A percentile compares a stretch with the other conserved stretches of the same genome.
Evolutionary conservation across 2,888 invertebrate genomes (phyloP).

Genomic region (Microplitis manilae): DNA sequence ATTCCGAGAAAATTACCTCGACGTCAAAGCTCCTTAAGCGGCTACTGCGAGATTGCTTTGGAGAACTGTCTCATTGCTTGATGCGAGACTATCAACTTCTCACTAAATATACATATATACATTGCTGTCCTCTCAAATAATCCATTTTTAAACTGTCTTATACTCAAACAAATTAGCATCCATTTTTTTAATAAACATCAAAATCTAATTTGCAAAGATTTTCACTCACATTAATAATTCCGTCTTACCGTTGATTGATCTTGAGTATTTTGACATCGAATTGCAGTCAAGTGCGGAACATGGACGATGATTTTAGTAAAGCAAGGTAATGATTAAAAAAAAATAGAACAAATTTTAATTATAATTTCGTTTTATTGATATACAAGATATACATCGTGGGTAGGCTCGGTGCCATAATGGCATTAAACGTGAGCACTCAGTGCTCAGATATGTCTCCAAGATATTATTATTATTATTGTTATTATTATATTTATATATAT

Average conservation of each 20-base stretch:
- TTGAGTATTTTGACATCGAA: too few species aligned
- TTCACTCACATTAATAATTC: too few species aligned
- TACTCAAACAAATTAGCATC: too few species aligned
- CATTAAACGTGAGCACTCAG: slow-evolving; percentile 50
- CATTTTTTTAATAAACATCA: too few species aligned
- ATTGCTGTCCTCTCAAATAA: too few species aligned
- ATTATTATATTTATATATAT: slow-evolving; percentile 25
- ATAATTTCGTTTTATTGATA: slow-evolving; percentile 64
- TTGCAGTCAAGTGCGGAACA: too few species aligned
- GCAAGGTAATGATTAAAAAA: not conserved
- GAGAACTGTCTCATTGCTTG: slow-evolving; percentile 65
- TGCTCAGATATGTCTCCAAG: slow-evolving; percentile 46
- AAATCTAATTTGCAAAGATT: too few species aligned
- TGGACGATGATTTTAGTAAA: not conserved
- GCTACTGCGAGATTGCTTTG: slow-evolving; percentile 69
- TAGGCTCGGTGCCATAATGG: slow-evolving; percentile 59
- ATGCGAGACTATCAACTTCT: slow-evolving; percentile 62
- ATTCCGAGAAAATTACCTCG: slow-evolving; percentile 70
- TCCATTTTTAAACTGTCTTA: too few species aligned
- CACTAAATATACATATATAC: slow-evolving; percentile 43
- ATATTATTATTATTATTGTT: slow-evolving; percentile 35
- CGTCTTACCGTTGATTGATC: too few species aligned
- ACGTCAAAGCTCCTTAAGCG: slow-evolving; percentile 68
- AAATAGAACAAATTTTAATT: slow-evolving; percentile 56
- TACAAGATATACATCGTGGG: slow-evolving; percentile 68